Evolutionary conservation across 2,113 vertebrate species (phyloP).

Genomic region (Brienomyrus longianalis): DNA sequence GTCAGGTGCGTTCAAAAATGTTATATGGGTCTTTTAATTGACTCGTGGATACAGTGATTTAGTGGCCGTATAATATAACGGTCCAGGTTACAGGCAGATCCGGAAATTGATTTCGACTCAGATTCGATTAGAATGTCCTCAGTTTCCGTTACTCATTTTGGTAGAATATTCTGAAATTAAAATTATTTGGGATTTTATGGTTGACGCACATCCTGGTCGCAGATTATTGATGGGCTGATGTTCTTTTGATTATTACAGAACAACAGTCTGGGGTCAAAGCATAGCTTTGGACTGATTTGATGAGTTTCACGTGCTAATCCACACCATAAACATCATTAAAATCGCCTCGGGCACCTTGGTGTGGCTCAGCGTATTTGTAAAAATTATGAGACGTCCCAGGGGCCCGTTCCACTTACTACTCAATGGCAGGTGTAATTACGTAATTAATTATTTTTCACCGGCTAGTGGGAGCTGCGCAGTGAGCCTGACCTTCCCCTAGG

Average conservation of each 20-base stretch:
- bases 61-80: not conserved
- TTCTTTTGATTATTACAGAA: not conserved
- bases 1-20: not conserved
- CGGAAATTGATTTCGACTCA: not conserved
- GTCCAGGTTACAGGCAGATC: not conserved
- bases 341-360: not conserved
- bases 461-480: not conserved
- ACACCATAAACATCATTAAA: not conserved
- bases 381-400: not conserved
- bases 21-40: not conserved
- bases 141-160: not conserved
- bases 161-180: not conserved
- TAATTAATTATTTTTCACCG: conserved; percentile 14
- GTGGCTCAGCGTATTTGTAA: not conserved
- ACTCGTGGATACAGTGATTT: not conserved
- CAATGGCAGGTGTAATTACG: conserved; percentile 11
- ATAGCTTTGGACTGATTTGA: not conserved
- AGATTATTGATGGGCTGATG: not conserved
- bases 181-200: not conserved
- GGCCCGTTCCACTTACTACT: not conserved
- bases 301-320: not conserved
- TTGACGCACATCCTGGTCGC: not conserved
- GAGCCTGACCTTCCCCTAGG: not conserved
- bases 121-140: not conserved
- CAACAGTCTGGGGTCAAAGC: not conserved